Evolutionary conservation across 2,888 invertebrate species (phyloP).

Genomic region (Drosophila yooni): DNA sequence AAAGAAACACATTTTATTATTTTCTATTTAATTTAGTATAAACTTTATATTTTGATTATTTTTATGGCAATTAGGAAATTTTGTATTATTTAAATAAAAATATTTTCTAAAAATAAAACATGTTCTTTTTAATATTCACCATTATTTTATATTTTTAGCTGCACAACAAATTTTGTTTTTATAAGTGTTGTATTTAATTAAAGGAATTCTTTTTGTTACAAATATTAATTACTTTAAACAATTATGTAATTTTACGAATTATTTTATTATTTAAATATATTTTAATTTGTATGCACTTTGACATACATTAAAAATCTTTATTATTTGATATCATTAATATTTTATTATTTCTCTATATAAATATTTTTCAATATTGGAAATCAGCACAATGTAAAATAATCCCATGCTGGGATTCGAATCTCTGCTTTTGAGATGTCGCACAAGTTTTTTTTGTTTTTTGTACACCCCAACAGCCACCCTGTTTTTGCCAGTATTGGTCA

Average conservation of each 20-base stretch:
- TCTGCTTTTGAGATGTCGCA: neutral
- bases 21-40: too few relatives aligned
- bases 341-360: neutral
- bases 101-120: neutral
- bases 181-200: neutral
- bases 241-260: too few relatives aligned
- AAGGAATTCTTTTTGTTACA: neutral
- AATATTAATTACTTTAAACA: too few relatives aligned
- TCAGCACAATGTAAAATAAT: neutral
- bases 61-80: neutral
- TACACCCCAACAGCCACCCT: too few relatives aligned
- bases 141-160: too few relatives aligned
- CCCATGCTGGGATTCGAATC: neutral
- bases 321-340: neutral
- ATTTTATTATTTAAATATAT: neutral
- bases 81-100: neutral
- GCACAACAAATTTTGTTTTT: too few relatives aligned
- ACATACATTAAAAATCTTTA: neutral
- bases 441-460: neutral
- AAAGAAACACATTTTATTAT: too few relatives aligned
- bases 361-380: neutral
- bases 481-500: conserved; percentile 2
- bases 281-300: neutral
- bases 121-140: too few relatives aligned
- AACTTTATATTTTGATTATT: neutral